Conservation (phyloP, 2,113 vertebrate genomes). For the Nicator chloris region DNA sequence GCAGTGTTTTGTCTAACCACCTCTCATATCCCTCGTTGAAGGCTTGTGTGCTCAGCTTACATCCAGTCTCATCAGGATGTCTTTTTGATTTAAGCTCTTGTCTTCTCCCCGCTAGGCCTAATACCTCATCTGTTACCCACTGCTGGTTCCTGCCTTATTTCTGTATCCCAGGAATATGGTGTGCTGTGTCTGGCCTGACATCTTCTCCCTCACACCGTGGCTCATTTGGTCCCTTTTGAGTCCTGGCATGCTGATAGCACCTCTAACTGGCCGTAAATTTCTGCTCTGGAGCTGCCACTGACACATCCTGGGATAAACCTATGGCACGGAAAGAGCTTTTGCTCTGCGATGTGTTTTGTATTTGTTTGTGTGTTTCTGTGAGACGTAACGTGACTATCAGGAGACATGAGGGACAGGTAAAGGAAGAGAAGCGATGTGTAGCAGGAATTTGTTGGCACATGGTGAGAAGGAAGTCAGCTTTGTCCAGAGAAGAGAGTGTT, state of each 20-base stretch:
- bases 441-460: neutral
- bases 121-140: conserved; percentile 52
- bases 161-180: neutral
- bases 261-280: conserved; percentile 51
- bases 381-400: neutral
- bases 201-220: conserved; percentile 58
- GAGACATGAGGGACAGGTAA: neutral
- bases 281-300: conserved; percentile 13
- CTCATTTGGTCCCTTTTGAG: conserved; percentile 62
- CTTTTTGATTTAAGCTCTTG: conserved; percentile 67
- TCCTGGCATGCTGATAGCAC: conserved; percentile 46
- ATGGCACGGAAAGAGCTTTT: neutral
- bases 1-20: neutral
- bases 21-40: neutral
- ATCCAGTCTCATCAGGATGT: conserved; percentile 59
- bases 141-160: conserved; percentile 30
- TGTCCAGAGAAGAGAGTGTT: neutral
- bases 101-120: conserved; percentile 46
- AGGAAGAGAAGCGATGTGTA: neutral
- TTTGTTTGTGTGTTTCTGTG: neutral
- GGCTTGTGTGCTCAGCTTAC: conserved; percentile 48
- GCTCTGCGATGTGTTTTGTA: neutral
- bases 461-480: neutral
- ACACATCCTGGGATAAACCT: conserved; percentile 7
- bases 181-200: conserved; percentile 28